Evolutionary conservation across 2,888 invertebrate species (phyloP).

Genomic region (Cremastinae sp.): DNA sequence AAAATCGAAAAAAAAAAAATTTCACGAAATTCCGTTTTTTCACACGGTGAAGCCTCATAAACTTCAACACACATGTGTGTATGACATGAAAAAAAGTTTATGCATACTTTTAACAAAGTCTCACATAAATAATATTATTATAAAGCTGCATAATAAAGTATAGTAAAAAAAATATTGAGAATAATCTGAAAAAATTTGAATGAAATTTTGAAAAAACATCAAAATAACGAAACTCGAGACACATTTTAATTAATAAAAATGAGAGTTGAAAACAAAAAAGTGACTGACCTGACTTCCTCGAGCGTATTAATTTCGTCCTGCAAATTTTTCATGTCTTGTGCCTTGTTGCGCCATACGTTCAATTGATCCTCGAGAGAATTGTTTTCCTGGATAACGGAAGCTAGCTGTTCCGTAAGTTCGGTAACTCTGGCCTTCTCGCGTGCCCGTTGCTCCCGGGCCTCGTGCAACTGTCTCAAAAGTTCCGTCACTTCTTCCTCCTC

Average conservation of each 20-base stretch:
- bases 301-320: slow-evolving; percentile 92
- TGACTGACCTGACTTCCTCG: slow-evolving; percentile 90
- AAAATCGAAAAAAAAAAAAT: too few relatives aligned
- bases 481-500: slow-evolving; percentile 80
- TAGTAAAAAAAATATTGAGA: too few relatives aligned
- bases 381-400: slow-evolving; percentile 87
- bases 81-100: too few relatives aligned
- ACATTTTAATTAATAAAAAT: background rate
- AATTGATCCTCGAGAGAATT: slow-evolving; percentile 87
- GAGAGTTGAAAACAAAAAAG: background rate
- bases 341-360: slow-evolving; percentile 84
- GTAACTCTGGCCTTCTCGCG: slow-evolving; percentile 88
- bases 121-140: too few relatives aligned
- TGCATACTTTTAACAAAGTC: too few relatives aligned
- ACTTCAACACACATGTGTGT: too few relatives aligned
- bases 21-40: too few relatives aligned
- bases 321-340: slow-evolving; percentile 90
- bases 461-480: slow-evolving; percentile 87
- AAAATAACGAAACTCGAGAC: too few relatives aligned
- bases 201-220: too few relatives aligned
- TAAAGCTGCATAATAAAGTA: too few relatives aligned
- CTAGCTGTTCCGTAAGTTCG: slow-evolving; percentile 90
- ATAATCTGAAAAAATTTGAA: too few relatives aligned
- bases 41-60: too few relatives aligned
- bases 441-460: slow-evolving; percentile 85